Evolutionary conservation across 64 coral and sea anemone genomes (phyloP).

Genomic region (Trachythela sp.): DNA sequence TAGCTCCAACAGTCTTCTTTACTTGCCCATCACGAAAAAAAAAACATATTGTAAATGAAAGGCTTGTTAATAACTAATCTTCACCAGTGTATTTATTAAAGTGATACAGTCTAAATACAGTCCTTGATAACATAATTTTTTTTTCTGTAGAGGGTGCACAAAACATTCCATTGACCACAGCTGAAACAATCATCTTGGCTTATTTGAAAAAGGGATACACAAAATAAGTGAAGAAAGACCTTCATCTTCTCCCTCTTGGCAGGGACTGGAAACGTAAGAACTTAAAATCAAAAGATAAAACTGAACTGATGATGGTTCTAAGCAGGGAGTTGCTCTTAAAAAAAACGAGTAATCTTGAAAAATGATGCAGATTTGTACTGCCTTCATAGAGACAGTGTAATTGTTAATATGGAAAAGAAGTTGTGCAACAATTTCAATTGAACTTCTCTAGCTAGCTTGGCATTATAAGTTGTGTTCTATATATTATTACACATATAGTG

Average conservation of each 20-base stretch:
- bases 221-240: slow-evolving; percentile 53
- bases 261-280: slow-evolving; percentile 38
- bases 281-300: slow-evolving; percentile 47
- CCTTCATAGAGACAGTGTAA: slow-evolving; percentile 44
- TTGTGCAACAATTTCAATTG: background rate
- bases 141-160: slow-evolving; percentile 43
- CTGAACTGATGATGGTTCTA: slow-evolving; percentile 45
- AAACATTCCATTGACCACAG: too few relatives aligned
- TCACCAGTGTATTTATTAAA: too few relatives aligned
- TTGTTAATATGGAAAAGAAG: background rate
- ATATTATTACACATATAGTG: too few relatives aligned
- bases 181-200: slow-evolving; percentile 39
- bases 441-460: background rate
- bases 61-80: too few relatives aligned
- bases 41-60: too few relatives aligned
- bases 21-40: background rate
- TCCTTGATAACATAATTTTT: too few relatives aligned
- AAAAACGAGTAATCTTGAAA: slow-evolving; percentile 37
- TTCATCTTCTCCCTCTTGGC: slow-evolving; percentile 36
- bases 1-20: background rate
- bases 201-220: slow-evolving; percentile 58
- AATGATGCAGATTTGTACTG: slow-evolving; percentile 52
- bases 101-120: too few relatives aligned
- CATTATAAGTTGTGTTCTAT: background rate
- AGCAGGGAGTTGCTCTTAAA: slow-evolving; percentile 32